A percentile compares a stretch with the other conserved stretches of the same genome.
Evolutionary conservation across 2,113 vertebrate species (phyloP).

Genomic region (Hepsetus odoe): DNA sequence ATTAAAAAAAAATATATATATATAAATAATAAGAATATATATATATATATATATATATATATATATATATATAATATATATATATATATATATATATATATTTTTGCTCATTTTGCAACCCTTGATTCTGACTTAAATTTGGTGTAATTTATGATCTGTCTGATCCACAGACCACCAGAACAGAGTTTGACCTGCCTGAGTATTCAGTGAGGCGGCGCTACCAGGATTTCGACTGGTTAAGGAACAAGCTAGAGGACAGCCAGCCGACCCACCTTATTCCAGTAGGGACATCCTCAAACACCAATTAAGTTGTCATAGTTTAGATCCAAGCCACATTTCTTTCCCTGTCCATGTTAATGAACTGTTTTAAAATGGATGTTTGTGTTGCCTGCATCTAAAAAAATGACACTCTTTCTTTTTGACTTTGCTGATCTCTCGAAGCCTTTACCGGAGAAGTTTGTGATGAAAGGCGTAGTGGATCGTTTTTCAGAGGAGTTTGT

Average conservation of each 20-base stretch:
- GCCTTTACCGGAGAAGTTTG: constrained; percentile 98
- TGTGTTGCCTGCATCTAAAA: background rate
- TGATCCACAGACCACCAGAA: constrained; percentile 83
- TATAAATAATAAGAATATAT: no score
- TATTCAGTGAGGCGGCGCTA: constrained; percentile 92
- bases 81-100: no score
- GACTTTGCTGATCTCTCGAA: constrained; percentile 60
- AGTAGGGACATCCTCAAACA: constrained; percentile 80
- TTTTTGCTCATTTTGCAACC: no score
- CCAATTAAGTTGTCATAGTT: no score
- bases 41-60: no score
- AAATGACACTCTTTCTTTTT: background rate
- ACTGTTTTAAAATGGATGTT: background rate
- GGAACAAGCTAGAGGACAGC: constrained; percentile 92
- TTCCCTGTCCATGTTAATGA: no score
- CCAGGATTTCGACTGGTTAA: constrained; percentile 98
- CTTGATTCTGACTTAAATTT: background rate
- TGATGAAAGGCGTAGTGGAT: constrained; percentile 97
- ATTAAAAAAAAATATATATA: no score
- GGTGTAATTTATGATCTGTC: background rate
- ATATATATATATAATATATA: no score
- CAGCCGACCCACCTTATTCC: constrained; percentile 98
- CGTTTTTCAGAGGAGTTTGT: constrained; percentile 98
- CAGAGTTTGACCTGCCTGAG: constrained; percentile 95
- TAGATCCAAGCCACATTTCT: no score